phyloP scores from a whole-genome alignment of 2,888 invertebrate species.

The Campoplex capitator region DNA sequence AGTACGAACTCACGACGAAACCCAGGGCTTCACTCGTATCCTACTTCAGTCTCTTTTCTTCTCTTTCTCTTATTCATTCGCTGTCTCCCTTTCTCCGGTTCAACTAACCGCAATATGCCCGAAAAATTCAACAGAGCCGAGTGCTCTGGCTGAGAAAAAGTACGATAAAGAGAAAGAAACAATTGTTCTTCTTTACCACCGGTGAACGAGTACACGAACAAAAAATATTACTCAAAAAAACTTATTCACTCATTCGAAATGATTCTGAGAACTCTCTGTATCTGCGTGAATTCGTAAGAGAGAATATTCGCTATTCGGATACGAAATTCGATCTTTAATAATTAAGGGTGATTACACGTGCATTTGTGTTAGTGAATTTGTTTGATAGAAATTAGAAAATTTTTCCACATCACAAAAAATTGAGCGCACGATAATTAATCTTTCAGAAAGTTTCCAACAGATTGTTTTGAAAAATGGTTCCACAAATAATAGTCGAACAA shows the following conservation, averaged over 20 bases:
- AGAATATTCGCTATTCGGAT: neutral
- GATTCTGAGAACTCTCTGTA: neutral
- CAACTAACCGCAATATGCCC: conserved; percentile 25
- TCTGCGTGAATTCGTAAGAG: neutral
- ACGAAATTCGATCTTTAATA: too few species aligned
- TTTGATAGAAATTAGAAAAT: neutral
- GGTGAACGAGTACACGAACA: conserved; percentile 1
- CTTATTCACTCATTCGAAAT: neutral
- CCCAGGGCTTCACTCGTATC: conserved; percentile 54
- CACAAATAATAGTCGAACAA: too few species aligned
- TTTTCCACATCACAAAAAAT: neutral
- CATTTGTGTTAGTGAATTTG: neutral
- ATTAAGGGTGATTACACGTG: neutral
- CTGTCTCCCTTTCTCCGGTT: neutral
- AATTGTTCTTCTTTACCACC: conserved; percentile 8
- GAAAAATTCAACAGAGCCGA: conserved; percentile 32
- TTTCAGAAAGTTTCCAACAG: too few species aligned
- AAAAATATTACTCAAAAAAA: neutral
- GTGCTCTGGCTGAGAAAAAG: conserved; percentile 2
- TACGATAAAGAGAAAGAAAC: conserved; percentile 11
- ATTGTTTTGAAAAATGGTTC: too few species aligned
- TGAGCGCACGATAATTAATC: too few species aligned
- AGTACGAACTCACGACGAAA: conserved; percentile 47
- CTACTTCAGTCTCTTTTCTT: conserved; percentile 28
- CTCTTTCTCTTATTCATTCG: conserved; percentile 2